Evolutionary conservation across 2,797 vertebrate species (phyloP).

Genomic region (Anguilla pacifica): DNA sequence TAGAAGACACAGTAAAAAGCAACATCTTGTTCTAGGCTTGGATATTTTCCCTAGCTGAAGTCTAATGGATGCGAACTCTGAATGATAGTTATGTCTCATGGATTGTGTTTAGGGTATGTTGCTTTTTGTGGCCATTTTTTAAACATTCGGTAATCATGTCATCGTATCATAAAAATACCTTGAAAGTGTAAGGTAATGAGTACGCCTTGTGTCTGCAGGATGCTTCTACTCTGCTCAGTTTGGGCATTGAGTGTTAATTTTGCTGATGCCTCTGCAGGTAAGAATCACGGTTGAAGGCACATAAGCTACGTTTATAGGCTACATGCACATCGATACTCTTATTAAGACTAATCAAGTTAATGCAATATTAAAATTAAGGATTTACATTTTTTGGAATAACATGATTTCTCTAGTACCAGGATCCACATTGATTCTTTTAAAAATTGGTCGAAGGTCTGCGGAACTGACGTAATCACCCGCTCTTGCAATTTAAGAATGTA

Average conservation of each 20-base stretch:
- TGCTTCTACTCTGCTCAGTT: neutral
- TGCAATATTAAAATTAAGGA: neutral
- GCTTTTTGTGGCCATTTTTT: neutral
- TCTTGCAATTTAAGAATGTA: no score
- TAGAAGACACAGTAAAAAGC: neutral
- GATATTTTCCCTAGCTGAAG: neutral
- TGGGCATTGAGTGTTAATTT: neutral
- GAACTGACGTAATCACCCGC: no score
- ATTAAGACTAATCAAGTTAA: neutral
- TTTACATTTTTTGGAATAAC: neutral
- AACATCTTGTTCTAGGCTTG: neutral
- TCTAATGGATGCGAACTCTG: neutral
- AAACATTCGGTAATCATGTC: neutral
- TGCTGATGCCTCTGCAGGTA: neutral
- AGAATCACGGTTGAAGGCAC: neutral
- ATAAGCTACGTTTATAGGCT: neutral
- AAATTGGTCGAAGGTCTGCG: no score
- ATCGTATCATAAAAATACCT: neutral
- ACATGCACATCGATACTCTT: neutral
- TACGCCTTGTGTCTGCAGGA: neutral
- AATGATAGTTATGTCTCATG: neutral
- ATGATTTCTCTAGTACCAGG: neutral
- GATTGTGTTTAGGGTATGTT: slow-evolving; percentile 5
- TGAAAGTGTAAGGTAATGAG: neutral
- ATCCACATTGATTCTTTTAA: no score